phyloP scores from a whole-genome alignment of 1,140 invertebrate species.

The Drosophila kanapiae region DNA sequence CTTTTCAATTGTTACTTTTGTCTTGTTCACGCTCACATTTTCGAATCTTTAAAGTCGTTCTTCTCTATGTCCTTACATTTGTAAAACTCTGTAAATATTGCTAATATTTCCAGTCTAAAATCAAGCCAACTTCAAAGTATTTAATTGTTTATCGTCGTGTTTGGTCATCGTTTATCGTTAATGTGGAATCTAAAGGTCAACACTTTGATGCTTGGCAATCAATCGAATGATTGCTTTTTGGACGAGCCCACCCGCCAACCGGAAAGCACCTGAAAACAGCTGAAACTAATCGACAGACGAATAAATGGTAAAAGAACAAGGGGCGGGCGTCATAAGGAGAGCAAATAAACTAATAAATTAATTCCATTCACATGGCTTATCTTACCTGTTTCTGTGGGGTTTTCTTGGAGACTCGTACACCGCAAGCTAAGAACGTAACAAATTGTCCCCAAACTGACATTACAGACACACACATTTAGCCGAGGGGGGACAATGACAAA shows the following conservation, averaged over 20 bases:
- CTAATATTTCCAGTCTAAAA: slow-evolving; percentile 2
- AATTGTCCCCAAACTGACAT: slow-evolving; percentile 16
- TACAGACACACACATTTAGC: slow-evolving; percentile 34
- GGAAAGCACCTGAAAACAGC: slow-evolving; percentile 18
- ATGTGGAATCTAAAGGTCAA: slow-evolving; percentile 14
- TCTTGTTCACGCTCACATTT: slow-evolving; percentile 12
- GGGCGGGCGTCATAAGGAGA: neutral
- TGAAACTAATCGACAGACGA: slow-evolving; percentile 13
- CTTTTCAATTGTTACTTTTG: too few relatives aligned
- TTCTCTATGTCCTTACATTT: neutral
- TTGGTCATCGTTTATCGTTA: neutral
- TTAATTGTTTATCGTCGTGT: neutral
- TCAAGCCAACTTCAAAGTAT: neutral
- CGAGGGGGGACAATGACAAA: slow-evolving; percentile 35
- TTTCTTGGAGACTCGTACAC: slow-evolving; percentile 8
- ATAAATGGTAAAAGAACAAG: neutral
- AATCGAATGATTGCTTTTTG: neutral
- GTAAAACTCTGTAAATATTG: slow-evolving; percentile 19
- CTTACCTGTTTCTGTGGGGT: slow-evolving; percentile 36
- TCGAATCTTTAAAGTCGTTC: neutral
- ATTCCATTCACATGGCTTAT: slow-evolving; percentile 30
- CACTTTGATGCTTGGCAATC: neutral
- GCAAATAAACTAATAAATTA: slow-evolving; percentile 15
- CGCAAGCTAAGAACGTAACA: slow-evolving; percentile 5
- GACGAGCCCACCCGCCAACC: slow-evolving; percentile 8